Base-by-base conservation (phyloP, 2,888 invertebrate species). In the Callyntrura guangdongensis region DNA sequence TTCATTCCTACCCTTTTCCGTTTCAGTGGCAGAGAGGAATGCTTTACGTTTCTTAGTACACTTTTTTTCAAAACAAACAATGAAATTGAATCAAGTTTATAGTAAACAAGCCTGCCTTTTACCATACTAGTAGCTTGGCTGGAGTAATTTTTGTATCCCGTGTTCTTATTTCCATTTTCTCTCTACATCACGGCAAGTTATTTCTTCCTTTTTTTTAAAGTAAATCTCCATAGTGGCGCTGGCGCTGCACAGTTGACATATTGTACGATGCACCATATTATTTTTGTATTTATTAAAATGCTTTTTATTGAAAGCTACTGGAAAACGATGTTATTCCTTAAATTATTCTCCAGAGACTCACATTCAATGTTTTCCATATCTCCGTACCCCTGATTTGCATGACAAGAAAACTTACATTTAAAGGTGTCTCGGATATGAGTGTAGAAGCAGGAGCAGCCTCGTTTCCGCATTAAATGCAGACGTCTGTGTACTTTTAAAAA, bases 301-400 rank as follows among this genome's bases (percentile, higher is more conserved):
- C 11, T 49, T 49, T 17, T 14, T 14, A 12, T 69, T 5, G 14
- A 53, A 79, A 79, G 53, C 22, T 49, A 79, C 12, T 79, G 59
- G 59, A 81, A 59, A n/a, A 83, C n/a, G 45, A 47, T 67, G 49
- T 56, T 67, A 36, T 36, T 79, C 25, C 20, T 25, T 64, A 86
- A 86, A 86, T 79, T 86, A 86, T 79, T 64, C 86, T 64, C 79
- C 0, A 25, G 79, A 27, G 86, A 79, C 1, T 17, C 67, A 27
- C 17, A 77, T 86, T 77, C 49, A 79, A 86, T 36, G 36, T 6
- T 36, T 36, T 36, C 36, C 36, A 2, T 36, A 6, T 36, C 36
- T 36, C 36, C 36, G 2, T 36, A 36, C 6, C 6, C 2, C 36
- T 36, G 36, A 36, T 36, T 36, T 36, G 6, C 36, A 36, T 36